Base-by-base conservation (phyloP, 2,888 invertebrate species). In the Zootermopsis nevadensis region DNA sequence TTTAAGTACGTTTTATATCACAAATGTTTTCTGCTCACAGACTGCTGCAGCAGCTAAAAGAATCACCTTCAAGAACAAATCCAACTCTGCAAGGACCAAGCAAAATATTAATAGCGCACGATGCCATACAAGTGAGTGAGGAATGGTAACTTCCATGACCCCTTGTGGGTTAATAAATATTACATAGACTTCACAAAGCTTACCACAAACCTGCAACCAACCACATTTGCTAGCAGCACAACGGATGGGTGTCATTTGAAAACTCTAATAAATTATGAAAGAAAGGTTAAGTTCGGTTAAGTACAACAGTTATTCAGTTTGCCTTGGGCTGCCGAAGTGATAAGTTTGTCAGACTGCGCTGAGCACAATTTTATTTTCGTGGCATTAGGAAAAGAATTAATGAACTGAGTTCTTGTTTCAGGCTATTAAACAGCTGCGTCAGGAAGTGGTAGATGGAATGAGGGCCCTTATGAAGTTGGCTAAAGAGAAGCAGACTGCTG, bases 81-180 rank as follows among this genome's bases (percentile, higher is more conserved):
- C 88, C 88, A 67, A 86, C 89, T 7, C 94, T 94, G 82, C 94
- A 93, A 85, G 93, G 94, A 0, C 93, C 94, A 0, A 95, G 94
- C 85, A 96, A 96, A 89, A 95, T 96, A 81, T 93, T 93, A 53
- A 94, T 95, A 87, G 96, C 96, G 19, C 94, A 95, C 87, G 96
- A 96, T 88, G 95, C 95, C 24, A 94, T 96, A 55, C 93, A 94
- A 88, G 89, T 89, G 86, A 88, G 89, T 89, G 86, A 15, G 3
- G n/a, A 60, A n/a, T 8, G n/a, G 60, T 4, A n/a, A 27, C 15
- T 60, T 48, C 15, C 15, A 15, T 42, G 38, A 42, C 38, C 38
- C 38, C 35, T 35, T 60, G 30, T 81, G 48, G 27, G 1, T 66
- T 10, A 66, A 4, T 3, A 7, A 66, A 66, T 10, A n/a, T 4